A percentile compares a stretch with the other conserved stretches of the same genome.
Conservation (phyloP, 2,888 invertebrate genomes). For the Schrankia costaestrigalis region DNA sequence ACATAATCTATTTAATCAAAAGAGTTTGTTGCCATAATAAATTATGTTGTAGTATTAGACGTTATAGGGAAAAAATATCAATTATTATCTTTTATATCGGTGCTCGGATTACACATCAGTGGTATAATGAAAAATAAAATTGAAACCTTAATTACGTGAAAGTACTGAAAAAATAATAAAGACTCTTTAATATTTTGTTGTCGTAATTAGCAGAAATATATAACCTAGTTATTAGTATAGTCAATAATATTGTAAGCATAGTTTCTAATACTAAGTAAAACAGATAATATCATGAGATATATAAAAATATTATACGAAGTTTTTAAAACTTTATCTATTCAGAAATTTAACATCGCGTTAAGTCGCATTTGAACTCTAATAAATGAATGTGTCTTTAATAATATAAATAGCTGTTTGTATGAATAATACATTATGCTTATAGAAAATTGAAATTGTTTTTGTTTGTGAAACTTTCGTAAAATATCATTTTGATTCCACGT, state of each 20-base stretch:
- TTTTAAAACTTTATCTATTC: constrained; percentile 37
- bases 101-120: constrained; percentile 69
- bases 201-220: constrained; percentile 58
- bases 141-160: constrained; percentile 43
- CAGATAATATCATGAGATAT: constrained; percentile 26
- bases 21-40: constrained; percentile 69
- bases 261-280: constrained; percentile 27
- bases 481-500: constrained; percentile 29
- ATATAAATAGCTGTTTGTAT: constrained; percentile 20
- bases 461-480: constrained; percentile 26
- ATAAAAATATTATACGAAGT: constrained; percentile 33
- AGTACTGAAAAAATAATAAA: constrained; percentile 44
- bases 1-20: constrained; percentile 56
- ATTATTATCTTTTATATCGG: constrained; percentile 56
- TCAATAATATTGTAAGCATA: constrained; percentile 38
- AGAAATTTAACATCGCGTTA: constrained; percentile 27
- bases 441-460: constrained; percentile 6
- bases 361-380: constrained; percentile 51
- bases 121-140: constrained; percentile 45
- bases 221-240: constrained; percentile 49
- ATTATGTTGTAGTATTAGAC: constrained; percentile 50
- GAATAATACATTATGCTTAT: too few species aligned
- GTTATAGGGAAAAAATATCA: constrained; percentile 39
- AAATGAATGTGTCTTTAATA: constrained; percentile 12
- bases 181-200: constrained; percentile 59